These are phyloP conservation scores for Ictidomys tridecemlineatus DNA, from an alignment of 2,113 vertebrate species.

Conservation along the genomic window DNA sequence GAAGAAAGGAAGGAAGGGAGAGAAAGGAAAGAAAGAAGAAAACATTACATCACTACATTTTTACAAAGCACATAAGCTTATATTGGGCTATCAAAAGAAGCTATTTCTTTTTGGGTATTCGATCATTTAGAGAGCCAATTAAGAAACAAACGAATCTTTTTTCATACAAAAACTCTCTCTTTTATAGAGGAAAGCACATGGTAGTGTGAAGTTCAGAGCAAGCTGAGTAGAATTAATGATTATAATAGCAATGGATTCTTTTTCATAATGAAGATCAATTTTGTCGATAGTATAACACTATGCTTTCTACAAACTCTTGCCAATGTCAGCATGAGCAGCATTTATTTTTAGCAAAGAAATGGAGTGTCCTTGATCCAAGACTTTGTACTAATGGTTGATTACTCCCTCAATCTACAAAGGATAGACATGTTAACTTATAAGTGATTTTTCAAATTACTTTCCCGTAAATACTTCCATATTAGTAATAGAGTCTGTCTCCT, in stretches of 20 bases:
- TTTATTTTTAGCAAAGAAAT: slow-evolving; percentile 49
- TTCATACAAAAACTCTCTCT: not conserved
- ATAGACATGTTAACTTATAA: not conserved
- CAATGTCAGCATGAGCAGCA: not conserved
- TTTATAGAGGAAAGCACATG: not conserved
- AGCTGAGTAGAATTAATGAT: not conserved
- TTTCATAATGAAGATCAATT: not conserved
- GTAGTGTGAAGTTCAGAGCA: not conserved
- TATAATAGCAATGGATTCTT: not conserved
- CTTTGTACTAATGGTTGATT: not conserved
- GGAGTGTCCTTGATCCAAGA: not conserved
- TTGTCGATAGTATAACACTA: not conserved
- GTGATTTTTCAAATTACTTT: not conserved
- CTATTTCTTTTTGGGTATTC: not conserved
- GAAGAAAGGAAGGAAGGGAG: not conserved
- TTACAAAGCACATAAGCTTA: not conserved
- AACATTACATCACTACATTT: not conserved
- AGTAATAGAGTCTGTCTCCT: not conserved
- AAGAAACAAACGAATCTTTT: not conserved
- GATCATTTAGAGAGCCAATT: not conserved
- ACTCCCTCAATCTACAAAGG: not conserved
- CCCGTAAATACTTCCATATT: not conserved
- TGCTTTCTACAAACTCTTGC: not conserved
- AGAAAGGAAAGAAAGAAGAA: not conserved
- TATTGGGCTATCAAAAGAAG: not conserved